These are phyloP conservation scores for Ia io DNA, from an alignment of 2,113 vertebrate genomes.

Conservation along the genomic window DNA sequence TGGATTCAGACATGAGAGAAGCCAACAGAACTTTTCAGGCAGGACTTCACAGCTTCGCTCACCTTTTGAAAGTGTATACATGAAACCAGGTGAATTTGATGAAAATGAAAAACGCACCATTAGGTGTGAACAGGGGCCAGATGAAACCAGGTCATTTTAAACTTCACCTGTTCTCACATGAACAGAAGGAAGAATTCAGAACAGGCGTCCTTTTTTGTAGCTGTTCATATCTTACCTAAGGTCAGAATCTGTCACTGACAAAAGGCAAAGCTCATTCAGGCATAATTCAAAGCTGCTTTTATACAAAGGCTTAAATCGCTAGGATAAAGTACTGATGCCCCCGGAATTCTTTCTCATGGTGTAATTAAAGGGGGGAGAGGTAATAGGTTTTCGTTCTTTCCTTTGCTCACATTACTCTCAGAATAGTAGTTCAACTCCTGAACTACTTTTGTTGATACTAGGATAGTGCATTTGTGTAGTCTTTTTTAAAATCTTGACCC, in stretches of 20 bases:
- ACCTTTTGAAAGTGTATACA: background rate
- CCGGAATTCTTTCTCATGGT: background rate
- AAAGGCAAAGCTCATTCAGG: slow-evolving; percentile 28
- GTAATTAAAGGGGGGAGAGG: slow-evolving; percentile 13
- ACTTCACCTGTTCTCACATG: background rate
- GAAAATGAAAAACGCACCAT: background rate
- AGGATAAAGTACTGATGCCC: background rate
- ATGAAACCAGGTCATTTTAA: slow-evolving; percentile 70
- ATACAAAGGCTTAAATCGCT: background rate
- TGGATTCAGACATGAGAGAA: background rate
- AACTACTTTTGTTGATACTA: background rate
- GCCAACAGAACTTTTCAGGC: background rate
- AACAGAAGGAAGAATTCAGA: background rate
- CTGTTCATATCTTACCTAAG: background rate
- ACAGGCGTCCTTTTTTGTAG: background rate
- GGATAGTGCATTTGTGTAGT: background rate
- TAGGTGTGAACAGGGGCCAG: background rate
- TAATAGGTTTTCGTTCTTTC: slow-evolving; percentile 11
- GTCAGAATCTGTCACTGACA: slow-evolving; percentile 35
- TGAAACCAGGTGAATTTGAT: background rate
- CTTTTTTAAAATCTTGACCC: background rate
- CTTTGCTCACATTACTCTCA: background rate
- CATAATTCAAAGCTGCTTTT: slow-evolving; percentile 37
- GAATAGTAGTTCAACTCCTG: slow-evolving; percentile 23
- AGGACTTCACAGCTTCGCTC: background rate